These are phyloP conservation scores for Brachycybe producta DNA, from an alignment of 2,888 invertebrate genomes.

Conservation along the genomic window DNA sequence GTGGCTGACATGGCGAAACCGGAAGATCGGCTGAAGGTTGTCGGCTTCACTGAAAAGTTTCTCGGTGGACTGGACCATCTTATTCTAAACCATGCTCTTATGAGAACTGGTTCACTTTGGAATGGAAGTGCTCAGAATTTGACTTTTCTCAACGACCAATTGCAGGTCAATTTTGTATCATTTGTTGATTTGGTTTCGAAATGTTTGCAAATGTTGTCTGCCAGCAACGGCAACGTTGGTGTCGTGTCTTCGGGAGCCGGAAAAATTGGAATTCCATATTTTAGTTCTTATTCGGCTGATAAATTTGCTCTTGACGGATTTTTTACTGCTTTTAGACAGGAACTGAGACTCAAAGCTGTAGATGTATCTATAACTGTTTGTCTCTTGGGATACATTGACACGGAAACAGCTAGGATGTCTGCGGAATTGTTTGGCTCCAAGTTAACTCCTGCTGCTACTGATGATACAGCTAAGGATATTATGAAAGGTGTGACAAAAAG, in stretches of 20 bases:
- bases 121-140: background rate
- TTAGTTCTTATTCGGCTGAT: background rate
- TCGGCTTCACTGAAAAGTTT: background rate
- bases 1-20: background rate
- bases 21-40: background rate
- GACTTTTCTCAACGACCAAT: background rate
- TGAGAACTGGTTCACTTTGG: conserved; percentile 1
- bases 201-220: conserved; percentile 27
- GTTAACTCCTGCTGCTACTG: background rate
- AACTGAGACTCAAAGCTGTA: background rate
- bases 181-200: conserved; percentile 31
- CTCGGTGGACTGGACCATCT: conserved; percentile 7
- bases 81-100: conserved; percentile 8
- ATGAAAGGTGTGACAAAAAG: background rate
- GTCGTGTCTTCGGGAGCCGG: conserved; percentile 31
- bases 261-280: conserved; percentile 19
- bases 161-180: conserved; percentile 30
- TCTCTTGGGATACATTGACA: background rate
- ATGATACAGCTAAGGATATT: background rate
- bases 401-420: background rate
- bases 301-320: background rate
- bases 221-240: conserved; percentile 27
- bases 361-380: background rate
- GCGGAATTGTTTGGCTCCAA: background rate
- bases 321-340: no score